Percentiles rank a stretch among this genome's conserved stretches.
phyloP scores from a whole-genome alignment of 2,797 vertebrate species.

The Sebastes nivosus region DNA sequence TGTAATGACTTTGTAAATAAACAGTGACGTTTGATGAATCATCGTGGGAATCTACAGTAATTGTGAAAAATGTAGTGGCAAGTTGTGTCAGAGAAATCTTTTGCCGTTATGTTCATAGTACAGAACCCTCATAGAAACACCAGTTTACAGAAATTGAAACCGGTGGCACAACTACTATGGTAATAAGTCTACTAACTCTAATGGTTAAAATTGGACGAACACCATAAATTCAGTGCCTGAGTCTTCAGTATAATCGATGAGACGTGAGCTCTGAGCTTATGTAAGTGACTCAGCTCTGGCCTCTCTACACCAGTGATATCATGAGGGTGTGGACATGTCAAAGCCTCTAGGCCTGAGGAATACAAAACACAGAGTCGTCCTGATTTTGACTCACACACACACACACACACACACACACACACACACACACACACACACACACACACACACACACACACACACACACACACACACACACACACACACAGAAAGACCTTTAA shows the following conservation, averaged over 20 bases:
- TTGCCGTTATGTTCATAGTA: not conserved
- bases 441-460: no score
- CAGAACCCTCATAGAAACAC: not conserved
- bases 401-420: no score
- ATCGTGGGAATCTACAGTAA: not conserved
- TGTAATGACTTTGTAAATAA: not conserved
- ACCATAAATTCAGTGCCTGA: not conserved
- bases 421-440: no score
- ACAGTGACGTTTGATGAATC: not conserved
- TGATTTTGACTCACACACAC: constrained; percentile 14
- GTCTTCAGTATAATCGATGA: not conserved
- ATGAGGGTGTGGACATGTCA: constrained; percentile 49
- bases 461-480: no score
- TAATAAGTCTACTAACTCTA: not conserved
- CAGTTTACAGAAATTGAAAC: not conserved
- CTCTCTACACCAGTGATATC: constrained; percentile 32
- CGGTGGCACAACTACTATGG: not conserved
- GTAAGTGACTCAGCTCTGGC: not conserved
- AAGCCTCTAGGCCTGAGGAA: constrained; percentile 14
- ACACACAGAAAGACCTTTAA: constrained; percentile 6
- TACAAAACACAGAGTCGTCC: not conserved
- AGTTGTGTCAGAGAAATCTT: not conserved
- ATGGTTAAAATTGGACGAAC: not conserved
- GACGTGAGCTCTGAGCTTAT: constrained; percentile 28
- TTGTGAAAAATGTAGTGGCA: not conserved